Base-by-base conservation (phyloP, 92 coral and sea anemone species). In the Porites lobata region DNA sequence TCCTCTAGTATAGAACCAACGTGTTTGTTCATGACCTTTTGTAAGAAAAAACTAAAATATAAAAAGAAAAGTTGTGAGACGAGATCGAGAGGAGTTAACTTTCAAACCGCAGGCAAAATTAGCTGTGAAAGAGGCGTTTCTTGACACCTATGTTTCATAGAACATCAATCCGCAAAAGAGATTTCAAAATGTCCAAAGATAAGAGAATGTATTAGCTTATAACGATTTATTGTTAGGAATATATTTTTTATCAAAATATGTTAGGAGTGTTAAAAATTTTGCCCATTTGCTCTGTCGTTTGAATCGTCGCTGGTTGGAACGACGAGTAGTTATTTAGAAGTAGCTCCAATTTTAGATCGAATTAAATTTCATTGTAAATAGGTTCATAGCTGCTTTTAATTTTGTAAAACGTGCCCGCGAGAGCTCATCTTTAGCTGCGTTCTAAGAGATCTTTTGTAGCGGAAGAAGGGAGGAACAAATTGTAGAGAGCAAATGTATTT, bases 191-290 rank as follows among this genome's bases (percentile, higher is more conserved):
- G 83, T 81, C 61, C 29, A 67, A 77, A 85, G 83, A 85, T 76
- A 57, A 85, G 83, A 65, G 18, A 85, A 75, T 85, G 89, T 51
- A 18, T 78, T 65, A 66, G 69, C 83, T 67, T 85, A 61, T 76
- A 85, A 76, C 84, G 82, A 85, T 85, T 77, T 77, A 85, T 85
- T 77, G 83, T 75, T 68, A 76, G 69, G 82, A 78, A 77, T 85
- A 65, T 85, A 85, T 85, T 85, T 84, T 38, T 85, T 85, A 77
- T 78, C 65, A 85, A 85, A 75, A 51, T 66, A 65, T 68, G 84
- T 57, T 13, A 77, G 67, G 89, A 22, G 87, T 72, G 80, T 51
- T 75, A 50, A 74, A 63, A 83, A 84, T 75, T 62, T 74, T 59
- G 52, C 62, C 43, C 81, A 15, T 64, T 84, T 64, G 9, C 69